Evolutionary conservation across 2,797 vertebrate genomes (phyloP).

Genomic region (Buphagus erythrorhynchus): DNA sequence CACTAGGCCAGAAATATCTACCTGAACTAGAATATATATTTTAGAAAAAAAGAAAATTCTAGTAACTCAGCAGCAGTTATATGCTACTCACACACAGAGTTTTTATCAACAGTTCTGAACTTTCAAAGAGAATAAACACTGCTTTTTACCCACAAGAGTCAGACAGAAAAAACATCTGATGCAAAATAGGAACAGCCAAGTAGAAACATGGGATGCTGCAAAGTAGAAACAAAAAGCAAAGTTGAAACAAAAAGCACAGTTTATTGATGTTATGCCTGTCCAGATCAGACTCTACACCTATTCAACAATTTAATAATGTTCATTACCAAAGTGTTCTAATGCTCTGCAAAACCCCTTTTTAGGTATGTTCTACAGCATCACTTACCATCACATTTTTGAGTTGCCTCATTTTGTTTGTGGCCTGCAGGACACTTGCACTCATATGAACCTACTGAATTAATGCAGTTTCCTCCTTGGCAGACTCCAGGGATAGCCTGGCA

Average conservation of each 20-base stretch:
- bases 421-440: constrained; percentile 81
- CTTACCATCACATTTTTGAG: constrained; percentile 82
- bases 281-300: background rate
- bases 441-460: constrained; percentile 81
- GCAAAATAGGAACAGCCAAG: background rate
- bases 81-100: background rate
- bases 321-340: background rate
- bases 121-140: background rate
- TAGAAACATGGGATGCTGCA: background rate
- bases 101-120: background rate
- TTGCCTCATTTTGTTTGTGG: constrained; percentile 76
- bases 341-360: background rate
- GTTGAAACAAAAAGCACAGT: background rate
- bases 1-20: background rate
- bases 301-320: background rate
- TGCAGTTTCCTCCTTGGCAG: constrained; percentile 80
- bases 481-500: constrained; percentile 82
- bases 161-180: background rate
- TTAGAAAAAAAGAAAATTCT: background rate
- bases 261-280: background rate
- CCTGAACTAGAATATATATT: background rate
- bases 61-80: background rate
- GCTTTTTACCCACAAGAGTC: background rate
- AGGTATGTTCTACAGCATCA: background rate
- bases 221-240: background rate